Evolutionary conservation across 2,888 invertebrate species (phyloP).

Genomic region (Drosophila niveifrons): DNA sequence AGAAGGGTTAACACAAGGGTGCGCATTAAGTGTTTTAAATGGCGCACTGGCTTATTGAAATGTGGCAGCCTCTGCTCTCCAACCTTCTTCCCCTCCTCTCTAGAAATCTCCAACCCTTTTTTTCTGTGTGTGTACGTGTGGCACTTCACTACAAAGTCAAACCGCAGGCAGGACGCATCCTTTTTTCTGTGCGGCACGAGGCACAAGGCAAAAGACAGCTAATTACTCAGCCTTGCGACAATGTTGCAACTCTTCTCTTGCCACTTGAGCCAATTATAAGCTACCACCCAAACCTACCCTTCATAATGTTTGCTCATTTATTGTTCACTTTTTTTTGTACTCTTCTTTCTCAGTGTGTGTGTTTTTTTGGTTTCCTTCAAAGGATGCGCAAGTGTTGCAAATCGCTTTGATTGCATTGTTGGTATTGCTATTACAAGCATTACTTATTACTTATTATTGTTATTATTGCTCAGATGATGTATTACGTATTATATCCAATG

Average conservation of each 20-base stretch:
- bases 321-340: conserved; percentile 32
- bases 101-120: background rate
- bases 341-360: background rate
- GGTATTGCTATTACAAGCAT: conserved; percentile 65
- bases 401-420: conserved; percentile 81
- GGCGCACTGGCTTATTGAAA: conserved; percentile 66
- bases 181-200: conserved; percentile 41
- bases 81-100: background rate
- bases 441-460: conserved; percentile 55
- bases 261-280: conserved; percentile 71
- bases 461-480: conserved; percentile 66
- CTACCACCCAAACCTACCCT: conserved; percentile 51
- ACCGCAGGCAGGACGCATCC: conserved; percentile 60
- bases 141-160: conserved; percentile 76
- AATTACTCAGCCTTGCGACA: conserved; percentile 71
- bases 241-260: conserved; percentile 61
- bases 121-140: background rate
- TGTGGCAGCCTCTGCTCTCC: conserved; percentile 26
- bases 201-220: conserved; percentile 43
- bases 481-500: conserved; percentile 72
- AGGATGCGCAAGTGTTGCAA: conserved; percentile 79
- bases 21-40: conserved; percentile 72
- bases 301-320: conserved; percentile 74
- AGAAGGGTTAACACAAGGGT: conserved; percentile 56
- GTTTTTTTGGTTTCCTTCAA: conserved; percentile 42